Evolutionary conservation across 1,140 invertebrate genomes (phyloP), one percentile per base, ranked within the genome.

Genomic region (Lamellibrachia luymesi): DNA sequence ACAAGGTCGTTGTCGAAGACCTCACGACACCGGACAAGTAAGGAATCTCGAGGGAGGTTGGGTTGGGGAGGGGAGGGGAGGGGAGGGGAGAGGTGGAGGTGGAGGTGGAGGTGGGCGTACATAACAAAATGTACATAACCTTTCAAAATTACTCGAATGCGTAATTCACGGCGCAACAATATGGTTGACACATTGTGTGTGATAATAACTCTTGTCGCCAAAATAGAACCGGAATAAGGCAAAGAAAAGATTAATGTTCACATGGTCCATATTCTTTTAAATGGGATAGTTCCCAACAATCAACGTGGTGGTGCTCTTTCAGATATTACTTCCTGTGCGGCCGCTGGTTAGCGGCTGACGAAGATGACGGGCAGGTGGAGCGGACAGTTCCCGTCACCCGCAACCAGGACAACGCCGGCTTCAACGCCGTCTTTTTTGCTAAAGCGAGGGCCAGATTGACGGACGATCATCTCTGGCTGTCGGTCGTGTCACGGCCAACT

Each of bases 281-380:
- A 80, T 38, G 38, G 38, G 38, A 38, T 38, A 38, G 4, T 80
- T 80, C 13, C 17, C 5, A 80, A 22, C 64, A 17, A 22, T 56
- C 6, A 13, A 7, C 52, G 64, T 22, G 64, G 64, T 80, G 64
- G 13, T 80, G 64, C 0, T 80, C 52, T 6, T 90, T 13, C 27
- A 93, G 93, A 92, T 93, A 50, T 38, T 56, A n/a, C 50, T 93
- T 93, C 93, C 50, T 93, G 64, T 93, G 92, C 64, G 94, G 96
- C 91, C 94, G 94, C 22, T 97, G 96, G 96, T 94, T 97, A 64
- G 96, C 96, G 90, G 94, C 96, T 1, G 96, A 97, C 94, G 95
- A 97, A 94, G 96, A 94, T 10, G 96, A 97, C 94, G 96, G 96
- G 13, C 50, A 96, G 96, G 95, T 96, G 92, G 96, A 96, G 92